These are phyloP conservation scores for Drosophila algonquin DNA, from an alignment of 2,888 invertebrate species.

Conservation along the genomic window DNA sequence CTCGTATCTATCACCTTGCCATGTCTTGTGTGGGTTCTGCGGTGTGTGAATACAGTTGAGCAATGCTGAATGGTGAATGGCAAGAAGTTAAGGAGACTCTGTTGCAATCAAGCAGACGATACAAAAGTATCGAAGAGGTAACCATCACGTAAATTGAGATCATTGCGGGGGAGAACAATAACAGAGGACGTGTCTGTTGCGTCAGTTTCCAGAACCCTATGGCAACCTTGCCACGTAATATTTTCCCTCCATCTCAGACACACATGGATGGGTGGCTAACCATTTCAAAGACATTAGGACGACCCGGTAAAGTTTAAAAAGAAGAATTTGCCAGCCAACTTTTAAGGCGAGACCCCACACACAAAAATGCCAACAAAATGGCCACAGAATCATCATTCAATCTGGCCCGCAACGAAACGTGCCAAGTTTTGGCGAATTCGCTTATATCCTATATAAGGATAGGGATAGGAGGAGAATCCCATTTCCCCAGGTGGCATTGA, in stretches of 20 bases:
- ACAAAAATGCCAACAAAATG: constrained; percentile 23
- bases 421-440: not conserved
- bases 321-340: constrained; percentile 24
- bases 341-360: constrained; percentile 15
- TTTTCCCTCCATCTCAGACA: constrained; percentile 10
- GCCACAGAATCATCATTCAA: constrained; percentile 40
- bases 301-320: constrained; percentile 34
- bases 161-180: constrained; percentile 27
- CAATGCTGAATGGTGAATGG: not conserved
- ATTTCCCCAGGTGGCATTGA: constrained; percentile 23
- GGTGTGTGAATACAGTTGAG: not conserved
- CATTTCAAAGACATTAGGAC: constrained; percentile 70
- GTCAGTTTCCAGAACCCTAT: not conserved
- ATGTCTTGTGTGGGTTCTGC: not conserved
- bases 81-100: constrained; percentile 36
- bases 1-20: not conserved
- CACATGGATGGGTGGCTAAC: constrained; percentile 32
- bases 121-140: constrained; percentile 8
- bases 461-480: constrained; percentile 13
- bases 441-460: too few relatives aligned
- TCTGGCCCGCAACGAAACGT: too few relatives aligned
- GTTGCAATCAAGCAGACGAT: constrained; percentile 30
- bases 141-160: constrained; percentile 50
- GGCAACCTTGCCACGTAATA: constrained; percentile 30
- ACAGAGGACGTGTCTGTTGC: constrained; percentile 38